Conservation (phyloP, 2,113 vertebrate genomes). For the Gasterosteus nipponicus region DNA sequence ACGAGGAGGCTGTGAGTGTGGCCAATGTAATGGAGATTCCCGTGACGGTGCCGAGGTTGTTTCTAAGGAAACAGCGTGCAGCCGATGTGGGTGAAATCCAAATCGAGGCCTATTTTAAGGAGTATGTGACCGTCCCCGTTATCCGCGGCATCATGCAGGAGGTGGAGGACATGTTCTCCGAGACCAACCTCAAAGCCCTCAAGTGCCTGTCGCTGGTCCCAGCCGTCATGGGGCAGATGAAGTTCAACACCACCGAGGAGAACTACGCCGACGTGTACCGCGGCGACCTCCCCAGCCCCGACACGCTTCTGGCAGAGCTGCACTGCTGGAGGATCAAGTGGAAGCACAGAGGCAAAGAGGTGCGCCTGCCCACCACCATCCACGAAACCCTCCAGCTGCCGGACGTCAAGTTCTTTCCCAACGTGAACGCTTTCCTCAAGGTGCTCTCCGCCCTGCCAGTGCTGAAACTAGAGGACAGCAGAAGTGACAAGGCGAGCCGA, state of each 20-base stretch:
- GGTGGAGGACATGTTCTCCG: conserved; percentile 91
- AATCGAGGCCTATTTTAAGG: conserved; percentile 89
- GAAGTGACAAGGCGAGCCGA: conserved; percentile 76
- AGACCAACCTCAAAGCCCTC: conserved; percentile 90
- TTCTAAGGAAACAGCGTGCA: conserved; percentile 81
- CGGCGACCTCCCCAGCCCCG: conserved; percentile 89
- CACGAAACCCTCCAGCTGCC: conserved; percentile 91
- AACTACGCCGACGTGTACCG: conserved; percentile 88
- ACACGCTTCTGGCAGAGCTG: conserved; percentile 90
- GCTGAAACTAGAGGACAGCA: conserved; percentile 86
- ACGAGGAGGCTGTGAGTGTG: conserved; percentile 88
- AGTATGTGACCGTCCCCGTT: conserved; percentile 87
- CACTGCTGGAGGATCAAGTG: conserved; percentile 98
- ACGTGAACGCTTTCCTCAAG: conserved; percentile 89
- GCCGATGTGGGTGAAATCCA: conserved; percentile 82
- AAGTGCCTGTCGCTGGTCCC: conserved; percentile 92
- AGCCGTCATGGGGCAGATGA: conserved; percentile 93
- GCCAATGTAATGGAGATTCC: conserved; percentile 84
- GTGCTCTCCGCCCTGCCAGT: conserved; percentile 88
- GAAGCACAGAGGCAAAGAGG: conserved; percentile 94
- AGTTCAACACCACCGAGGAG: conserved; percentile 91
- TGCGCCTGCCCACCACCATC: conserved; percentile 90
- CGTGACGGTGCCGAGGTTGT: conserved; percentile 86
- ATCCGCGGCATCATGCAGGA: conserved; percentile 90
- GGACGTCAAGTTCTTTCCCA: conserved; percentile 93